These are phyloP conservation scores for Bembecia ichneumoniformis DNA, from an alignment of 2,888 invertebrate species.

Conservation along the genomic window DNA sequence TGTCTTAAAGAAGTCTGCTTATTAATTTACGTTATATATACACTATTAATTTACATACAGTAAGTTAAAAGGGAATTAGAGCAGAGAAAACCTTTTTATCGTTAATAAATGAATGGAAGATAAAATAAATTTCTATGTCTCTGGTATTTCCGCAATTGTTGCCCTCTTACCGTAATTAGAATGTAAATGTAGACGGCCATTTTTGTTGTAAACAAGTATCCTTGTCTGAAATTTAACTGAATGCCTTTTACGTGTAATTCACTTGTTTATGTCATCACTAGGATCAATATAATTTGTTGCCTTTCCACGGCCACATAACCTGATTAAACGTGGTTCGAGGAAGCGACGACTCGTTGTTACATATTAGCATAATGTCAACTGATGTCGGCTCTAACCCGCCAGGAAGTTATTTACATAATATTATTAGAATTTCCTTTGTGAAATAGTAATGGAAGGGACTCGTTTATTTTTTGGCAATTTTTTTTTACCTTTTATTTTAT, in stretches of 20 bases:
- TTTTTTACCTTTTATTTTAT: background rate
- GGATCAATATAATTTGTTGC: background rate
- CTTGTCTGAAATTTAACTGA: too few species aligned
- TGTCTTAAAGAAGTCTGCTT: too few species aligned
- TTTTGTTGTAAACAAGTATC: too few species aligned
- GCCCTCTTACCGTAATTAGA: too few species aligned
- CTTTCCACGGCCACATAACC: background rate
- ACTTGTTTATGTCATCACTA: background rate
- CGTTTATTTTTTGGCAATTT: conserved; percentile 5
- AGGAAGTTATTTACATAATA: conserved; percentile 36
- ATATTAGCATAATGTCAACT: conserved; percentile 47
- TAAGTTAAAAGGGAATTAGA: too few species aligned
- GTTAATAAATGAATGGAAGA: too few species aligned
- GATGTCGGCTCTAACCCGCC: conserved; percentile 34
- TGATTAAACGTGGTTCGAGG: conserved; percentile 3
- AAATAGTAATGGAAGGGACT: conserved; percentile 19
- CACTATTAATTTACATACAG: too few species aligned
- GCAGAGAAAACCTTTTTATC: too few species aligned
- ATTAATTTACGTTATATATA: too few species aligned
- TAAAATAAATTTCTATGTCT: too few species aligned
- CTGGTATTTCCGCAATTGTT: too few species aligned
- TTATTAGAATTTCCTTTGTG: conserved; percentile 39
- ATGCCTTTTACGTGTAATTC: background rate
- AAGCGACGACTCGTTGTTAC: conserved; percentile 25
- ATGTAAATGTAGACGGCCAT: too few species aligned